Conservation (phyloP, 2,888 invertebrate species). For the Pachymerium ferrugineum region DNA sequence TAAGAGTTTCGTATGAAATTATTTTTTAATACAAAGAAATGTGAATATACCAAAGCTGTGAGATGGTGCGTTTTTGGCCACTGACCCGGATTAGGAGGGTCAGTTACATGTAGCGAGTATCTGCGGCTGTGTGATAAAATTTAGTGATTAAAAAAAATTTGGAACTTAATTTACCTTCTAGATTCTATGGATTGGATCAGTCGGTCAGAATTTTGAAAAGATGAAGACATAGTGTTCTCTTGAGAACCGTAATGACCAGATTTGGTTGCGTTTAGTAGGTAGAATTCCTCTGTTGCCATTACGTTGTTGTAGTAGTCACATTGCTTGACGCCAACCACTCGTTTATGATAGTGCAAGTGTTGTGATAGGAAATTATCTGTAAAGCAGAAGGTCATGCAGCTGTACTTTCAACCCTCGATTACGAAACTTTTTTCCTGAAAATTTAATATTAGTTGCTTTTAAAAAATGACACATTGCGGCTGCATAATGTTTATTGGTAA, state of each 20-base stretch:
- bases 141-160: not conserved
- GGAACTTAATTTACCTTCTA: not conserved
- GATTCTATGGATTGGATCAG: not conserved
- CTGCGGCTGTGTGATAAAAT: not conserved
- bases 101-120: not conserved
- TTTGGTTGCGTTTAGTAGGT: not conserved
- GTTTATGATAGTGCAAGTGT: slow-evolving; percentile 8
- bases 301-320: not conserved
- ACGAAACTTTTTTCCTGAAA: not conserved
- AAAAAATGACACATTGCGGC: too few relatives aligned
- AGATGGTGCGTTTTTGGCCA: not conserved
- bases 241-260: not conserved
- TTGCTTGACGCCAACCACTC: not conserved
- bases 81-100: not conserved
- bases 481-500: too few relatives aligned
- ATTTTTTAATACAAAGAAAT: too few relatives aligned
- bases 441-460: not conserved
- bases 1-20: too few relatives aligned
- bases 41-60: not conserved
- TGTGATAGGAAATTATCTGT: slow-evolving; percentile 16
- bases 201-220: not conserved
- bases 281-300: not conserved
- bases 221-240: not conserved
- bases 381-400: not conserved
- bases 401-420: slow-evolving; percentile 7